A percentile compares a stretch with the other conserved stretches of the same genome.
Conservation (phyloP, 1,140 invertebrate species). For the Camponotus pennsylvanicus region DNA sequence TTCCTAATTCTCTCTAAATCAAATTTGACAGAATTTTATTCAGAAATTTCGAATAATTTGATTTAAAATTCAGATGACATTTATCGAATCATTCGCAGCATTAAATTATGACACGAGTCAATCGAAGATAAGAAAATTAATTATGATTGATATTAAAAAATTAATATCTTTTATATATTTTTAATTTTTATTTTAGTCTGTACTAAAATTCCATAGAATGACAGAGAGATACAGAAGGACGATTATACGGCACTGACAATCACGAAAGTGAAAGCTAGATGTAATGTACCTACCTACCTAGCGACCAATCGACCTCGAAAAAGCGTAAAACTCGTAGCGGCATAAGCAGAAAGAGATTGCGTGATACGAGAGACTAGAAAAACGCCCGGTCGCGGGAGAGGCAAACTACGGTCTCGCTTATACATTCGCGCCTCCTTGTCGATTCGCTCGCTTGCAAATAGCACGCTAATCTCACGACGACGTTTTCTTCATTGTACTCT, state of each 20-base stretch:
- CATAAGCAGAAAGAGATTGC: conserved; percentile 47
- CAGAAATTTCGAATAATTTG: not conserved
- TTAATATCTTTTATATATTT: not conserved
- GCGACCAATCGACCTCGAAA: conserved; percentile 74
- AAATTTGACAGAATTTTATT: not conserved
- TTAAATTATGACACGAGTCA: not conserved
- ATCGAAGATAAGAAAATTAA: not conserved
- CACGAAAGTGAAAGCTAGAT: conserved; percentile 81
- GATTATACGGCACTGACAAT: conserved; percentile 60
- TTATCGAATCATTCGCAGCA: not conserved
- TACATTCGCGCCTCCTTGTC: not conserved
- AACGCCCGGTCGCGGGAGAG: conserved; percentile 38
- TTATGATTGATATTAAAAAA: not conserved
- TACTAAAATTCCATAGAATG: not conserved
- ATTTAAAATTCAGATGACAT: not conserved
- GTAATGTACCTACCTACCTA: conserved; percentile 58
- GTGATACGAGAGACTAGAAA: conserved; percentile 65
- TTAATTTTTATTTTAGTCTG: not conserved
- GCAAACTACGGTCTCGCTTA: not conserved
- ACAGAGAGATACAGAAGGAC: not conserved
- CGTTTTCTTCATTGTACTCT: conserved; percentile 39
- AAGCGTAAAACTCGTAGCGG: conserved; percentile 61
- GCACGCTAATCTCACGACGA: conserved; percentile 63
- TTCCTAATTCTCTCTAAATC: not conserved
- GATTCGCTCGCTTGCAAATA: conserved; percentile 54